Conservation (phyloP, 2,888 invertebrate genomes). For the Toxonevra muliebris region DNA sequence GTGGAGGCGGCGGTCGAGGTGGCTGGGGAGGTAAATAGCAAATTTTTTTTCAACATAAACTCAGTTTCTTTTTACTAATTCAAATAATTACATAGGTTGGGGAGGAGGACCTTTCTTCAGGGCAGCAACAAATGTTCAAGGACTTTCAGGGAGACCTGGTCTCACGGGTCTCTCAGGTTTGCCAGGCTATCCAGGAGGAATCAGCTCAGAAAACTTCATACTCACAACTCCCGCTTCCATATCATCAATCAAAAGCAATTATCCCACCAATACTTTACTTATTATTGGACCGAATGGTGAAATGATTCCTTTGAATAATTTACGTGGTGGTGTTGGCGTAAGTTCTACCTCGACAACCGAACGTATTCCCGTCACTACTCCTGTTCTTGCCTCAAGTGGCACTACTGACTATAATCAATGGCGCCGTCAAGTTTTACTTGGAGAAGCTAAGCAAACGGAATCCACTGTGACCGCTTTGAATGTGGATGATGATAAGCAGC, state of each 20-base stretch:
- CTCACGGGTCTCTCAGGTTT: too few relatives aligned
- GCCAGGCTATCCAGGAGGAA: too few relatives aligned
- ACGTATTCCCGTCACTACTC: too few relatives aligned
- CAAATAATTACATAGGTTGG: too few relatives aligned
- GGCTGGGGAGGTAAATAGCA: too few relatives aligned
- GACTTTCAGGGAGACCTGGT: too few relatives aligned
- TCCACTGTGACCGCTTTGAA: constrained; percentile 1
- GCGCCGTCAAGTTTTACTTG: constrained; percentile 48
- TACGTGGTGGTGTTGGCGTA: constrained; percentile 15
- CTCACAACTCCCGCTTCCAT: too few relatives aligned
- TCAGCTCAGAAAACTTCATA: too few relatives aligned
- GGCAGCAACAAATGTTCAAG: too few relatives aligned
- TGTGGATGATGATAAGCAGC: neutral
- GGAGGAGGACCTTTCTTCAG: too few relatives aligned
- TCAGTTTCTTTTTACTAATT: too few relatives aligned
- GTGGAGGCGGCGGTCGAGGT: neutral
- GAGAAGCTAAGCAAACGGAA: constrained; percentile 41
- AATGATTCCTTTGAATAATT: constrained; percentile 24
- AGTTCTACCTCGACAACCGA: neutral
- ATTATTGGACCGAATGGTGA: constrained; percentile 29
- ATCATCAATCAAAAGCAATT: neutral
- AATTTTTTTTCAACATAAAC: too few relatives aligned
- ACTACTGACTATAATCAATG: constrained; percentile 47
- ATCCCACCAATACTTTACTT: constrained; percentile 22
- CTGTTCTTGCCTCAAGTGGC: neutral